Evolutionary conservation across 1,140 invertebrate genomes (phyloP).

Genomic region (Bombus pascuorum): DNA sequence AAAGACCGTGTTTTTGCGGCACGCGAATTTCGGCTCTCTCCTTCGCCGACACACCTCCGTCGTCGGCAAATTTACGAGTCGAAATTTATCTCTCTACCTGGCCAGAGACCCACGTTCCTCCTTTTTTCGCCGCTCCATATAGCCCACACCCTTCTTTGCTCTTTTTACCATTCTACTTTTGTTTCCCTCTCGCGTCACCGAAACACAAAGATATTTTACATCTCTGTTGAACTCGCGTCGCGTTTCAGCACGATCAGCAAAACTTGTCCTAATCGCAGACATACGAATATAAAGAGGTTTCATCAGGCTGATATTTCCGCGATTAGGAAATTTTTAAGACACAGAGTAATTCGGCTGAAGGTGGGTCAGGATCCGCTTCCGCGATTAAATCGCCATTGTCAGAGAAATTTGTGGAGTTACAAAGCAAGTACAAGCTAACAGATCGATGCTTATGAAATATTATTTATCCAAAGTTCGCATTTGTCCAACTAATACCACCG

Average conservation of each 20-base stretch:
- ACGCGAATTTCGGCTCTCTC: constrained; percentile 36
- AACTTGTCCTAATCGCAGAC: no score
- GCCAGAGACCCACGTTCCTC: background rate
- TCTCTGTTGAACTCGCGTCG: background rate
- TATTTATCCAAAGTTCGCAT: background rate
- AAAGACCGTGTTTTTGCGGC: constrained; percentile 46
- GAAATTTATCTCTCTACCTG: constrained; percentile 49
- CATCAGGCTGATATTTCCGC: no score
- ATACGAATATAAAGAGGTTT: no score
- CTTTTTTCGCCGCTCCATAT: background rate
- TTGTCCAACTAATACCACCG: background rate
- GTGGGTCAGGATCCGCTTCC: no score
- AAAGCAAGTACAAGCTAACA: background rate
- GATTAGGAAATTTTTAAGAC: no score
- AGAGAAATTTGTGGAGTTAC: background rate
- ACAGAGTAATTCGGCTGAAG: fast-evolving
- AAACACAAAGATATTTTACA: constrained; percentile 10
- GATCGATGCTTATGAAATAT: background rate
- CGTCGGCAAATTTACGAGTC: constrained; percentile 43
- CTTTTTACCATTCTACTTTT: background rate
- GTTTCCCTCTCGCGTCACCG: background rate
- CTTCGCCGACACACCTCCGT: constrained; percentile 41
- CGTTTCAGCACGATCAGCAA: background rate
- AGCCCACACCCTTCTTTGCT: background rate
- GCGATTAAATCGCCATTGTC: background rate